Percentiles rank a stretch among this genome's conserved stretches.
phyloP scores from a whole-genome alignment of 2,888 invertebrate genomes.

The Resseliella maxima region DNA sequence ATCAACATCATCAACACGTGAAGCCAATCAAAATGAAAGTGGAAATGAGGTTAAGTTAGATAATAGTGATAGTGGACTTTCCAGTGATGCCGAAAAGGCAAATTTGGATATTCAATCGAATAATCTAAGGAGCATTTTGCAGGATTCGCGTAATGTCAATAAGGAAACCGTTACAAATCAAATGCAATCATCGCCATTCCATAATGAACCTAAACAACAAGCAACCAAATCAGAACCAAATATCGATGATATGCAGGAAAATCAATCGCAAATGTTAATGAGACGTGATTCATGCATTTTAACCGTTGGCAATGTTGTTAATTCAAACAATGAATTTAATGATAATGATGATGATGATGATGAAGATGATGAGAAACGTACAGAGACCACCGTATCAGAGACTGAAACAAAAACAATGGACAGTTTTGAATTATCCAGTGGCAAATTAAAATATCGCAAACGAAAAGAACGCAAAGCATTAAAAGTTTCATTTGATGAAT shows the following conservation, averaged over 20 bases:
- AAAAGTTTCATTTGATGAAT: neutral
- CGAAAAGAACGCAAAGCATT: constrained; percentile 2
- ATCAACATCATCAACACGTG: neutral
- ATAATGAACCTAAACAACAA: neutral
- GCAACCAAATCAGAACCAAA: neutral
- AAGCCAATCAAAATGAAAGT: neutral
- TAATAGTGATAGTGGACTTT: neutral
- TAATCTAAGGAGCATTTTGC: neutral
- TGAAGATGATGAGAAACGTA: neutral
- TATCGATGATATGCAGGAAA: neutral
- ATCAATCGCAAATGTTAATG: constrained; percentile 24
- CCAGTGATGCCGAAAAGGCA: constrained; percentile 11
- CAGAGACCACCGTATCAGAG: neutral
- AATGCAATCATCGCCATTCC: neutral
- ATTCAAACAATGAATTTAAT: constrained; percentile 41
- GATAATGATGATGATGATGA: neutral
- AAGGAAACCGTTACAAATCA: neutral
- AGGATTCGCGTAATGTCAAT: neutral
- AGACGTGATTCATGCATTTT: constrained; percentile 33
- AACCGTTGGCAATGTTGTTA: constrained; percentile 42
- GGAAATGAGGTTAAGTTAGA: constrained; percentile 14
- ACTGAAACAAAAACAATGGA: too few species aligned
- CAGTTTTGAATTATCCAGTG: too few species aligned
- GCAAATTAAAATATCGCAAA: neutral
- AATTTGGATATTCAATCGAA: constrained; percentile 2